A percentile compares a stretch with the other conserved stretches of the same genome.
Conservation (phyloP, 2,797 vertebrate species). For the Hapalemur alaotrensis region DNA sequence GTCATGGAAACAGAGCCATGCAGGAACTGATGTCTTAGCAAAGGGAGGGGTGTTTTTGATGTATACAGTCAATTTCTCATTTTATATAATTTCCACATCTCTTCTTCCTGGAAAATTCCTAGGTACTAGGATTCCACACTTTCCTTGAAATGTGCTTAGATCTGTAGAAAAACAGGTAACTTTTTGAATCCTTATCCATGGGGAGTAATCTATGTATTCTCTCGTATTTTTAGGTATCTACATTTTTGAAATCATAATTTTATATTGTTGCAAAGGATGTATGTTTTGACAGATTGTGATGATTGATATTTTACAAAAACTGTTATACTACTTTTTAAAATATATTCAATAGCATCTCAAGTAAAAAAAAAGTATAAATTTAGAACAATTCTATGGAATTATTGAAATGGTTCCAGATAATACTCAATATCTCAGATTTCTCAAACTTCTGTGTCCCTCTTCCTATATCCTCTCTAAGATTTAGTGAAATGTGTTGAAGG, state of each 20-base stretch:
- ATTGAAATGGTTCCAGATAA: neutral
- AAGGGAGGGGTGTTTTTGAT: neutral
- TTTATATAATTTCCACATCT: neutral
- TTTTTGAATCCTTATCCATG: neutral
- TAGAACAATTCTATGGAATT: neutral
- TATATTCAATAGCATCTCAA: neutral
- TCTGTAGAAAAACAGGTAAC: neutral
- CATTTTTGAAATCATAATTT: neutral
- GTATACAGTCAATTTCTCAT: neutral
- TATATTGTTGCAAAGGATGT: neutral
- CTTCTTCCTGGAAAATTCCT: neutral
- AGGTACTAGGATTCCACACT: neutral
- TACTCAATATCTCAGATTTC: neutral
- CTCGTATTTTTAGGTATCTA: neutral
- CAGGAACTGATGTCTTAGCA: neutral
- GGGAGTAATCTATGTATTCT: neutral
- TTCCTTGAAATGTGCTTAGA: neutral
- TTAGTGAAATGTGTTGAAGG: neutral
- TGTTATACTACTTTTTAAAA: neutral
- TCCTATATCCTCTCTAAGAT: neutral
- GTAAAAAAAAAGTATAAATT: neutral
- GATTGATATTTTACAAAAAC: constrained; percentile 5
- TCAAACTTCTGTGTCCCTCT: neutral
- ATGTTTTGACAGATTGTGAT: neutral
- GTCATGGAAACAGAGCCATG: neutral